A percentile compares a stretch with the other conserved stretches of the same genome.
Conservation (phyloP, 1,140 invertebrate species). For the Danaus melanippus region DNA sequence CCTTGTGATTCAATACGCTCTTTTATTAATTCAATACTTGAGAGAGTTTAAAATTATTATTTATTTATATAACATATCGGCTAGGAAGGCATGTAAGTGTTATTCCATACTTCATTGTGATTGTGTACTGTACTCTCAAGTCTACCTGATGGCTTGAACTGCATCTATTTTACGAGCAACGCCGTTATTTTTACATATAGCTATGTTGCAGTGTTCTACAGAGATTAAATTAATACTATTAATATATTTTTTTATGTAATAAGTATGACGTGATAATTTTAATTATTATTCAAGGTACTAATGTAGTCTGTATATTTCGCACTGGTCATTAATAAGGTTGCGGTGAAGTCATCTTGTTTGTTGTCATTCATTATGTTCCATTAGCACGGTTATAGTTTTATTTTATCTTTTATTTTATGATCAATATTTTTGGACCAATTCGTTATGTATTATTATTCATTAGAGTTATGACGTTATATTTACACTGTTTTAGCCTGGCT, state of each 20-base stretch:
- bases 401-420: too few relatives aligned
- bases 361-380: slow-evolving; percentile 44
- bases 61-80: slow-evolving; percentile 29
- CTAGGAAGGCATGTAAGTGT: too few relatives aligned
- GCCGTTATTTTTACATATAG: too few relatives aligned
- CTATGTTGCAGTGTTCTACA: too few relatives aligned
- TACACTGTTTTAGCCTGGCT: too few relatives aligned
- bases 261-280: too few relatives aligned
- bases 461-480: too few relatives aligned
- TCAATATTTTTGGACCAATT: too few relatives aligned
- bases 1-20: background rate
- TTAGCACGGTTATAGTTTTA: slow-evolving; percentile 22
- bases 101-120: background rate
- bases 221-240: too few relatives aligned
- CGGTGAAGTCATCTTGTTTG: slow-evolving; percentile 35
- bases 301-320: slow-evolving; percentile 10
- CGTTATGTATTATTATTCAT: too few relatives aligned
- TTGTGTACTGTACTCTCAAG: background rate
- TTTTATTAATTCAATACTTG: slow-evolving; percentile 1
- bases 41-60: slow-evolving; percentile 17
- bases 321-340: slow-evolving; percentile 11
- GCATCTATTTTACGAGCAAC: slow-evolving; percentile 1
- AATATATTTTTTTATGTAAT: too few relatives aligned
- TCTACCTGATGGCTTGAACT: background rate
- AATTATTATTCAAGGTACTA: background rate